Conservation (phyloP, 2,888 invertebrate species). For the Protodeltote pygarga region DNA sequence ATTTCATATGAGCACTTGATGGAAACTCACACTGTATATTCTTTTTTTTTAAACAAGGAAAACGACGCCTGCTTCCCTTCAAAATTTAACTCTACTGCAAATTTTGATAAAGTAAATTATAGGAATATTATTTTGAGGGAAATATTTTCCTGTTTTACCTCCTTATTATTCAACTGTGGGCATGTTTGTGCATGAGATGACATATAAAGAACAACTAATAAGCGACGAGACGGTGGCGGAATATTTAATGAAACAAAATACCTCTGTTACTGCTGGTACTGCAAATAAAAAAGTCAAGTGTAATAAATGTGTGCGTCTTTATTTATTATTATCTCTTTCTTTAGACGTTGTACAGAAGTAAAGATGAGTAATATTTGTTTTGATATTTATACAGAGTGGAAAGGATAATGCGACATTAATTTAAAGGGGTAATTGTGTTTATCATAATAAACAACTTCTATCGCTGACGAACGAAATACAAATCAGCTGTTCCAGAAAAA, state of each 20-base stretch:
- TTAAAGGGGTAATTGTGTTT: too few relatives aligned
- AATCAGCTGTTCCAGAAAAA: too few relatives aligned
- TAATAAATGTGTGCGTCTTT: constrained; percentile 15
- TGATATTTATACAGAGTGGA: not conserved
- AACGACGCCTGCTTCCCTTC: constrained; percentile 33
- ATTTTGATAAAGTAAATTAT: constrained; percentile 59
- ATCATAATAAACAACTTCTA: too few relatives aligned
- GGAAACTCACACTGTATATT: too few relatives aligned
- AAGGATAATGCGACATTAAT: too few relatives aligned
- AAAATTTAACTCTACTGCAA: constrained; percentile 51
- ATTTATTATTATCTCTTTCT: constrained; percentile 4
- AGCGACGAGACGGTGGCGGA: constrained; percentile 26
- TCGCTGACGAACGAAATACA: too few relatives aligned
- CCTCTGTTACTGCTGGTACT: constrained; percentile 15
- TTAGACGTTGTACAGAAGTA: not conserved
- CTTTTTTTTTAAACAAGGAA: too few relatives aligned
- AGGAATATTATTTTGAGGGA: constrained; percentile 43
- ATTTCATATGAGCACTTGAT: too few relatives aligned
- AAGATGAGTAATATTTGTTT: constrained; percentile 9
- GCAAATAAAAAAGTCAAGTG: constrained; percentile 26
- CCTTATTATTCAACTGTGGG: constrained; percentile 34
- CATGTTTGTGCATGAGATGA: constrained; percentile 28
- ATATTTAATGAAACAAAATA: constrained; percentile 37
- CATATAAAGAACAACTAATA: constrained; percentile 42
- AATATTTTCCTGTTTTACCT: constrained; percentile 29